Percentiles rank a stretch among this genome's conserved stretches.
Conservation (phyloP, 2,113 vertebrate genomes). For the Ageneiosus marmoratus region DNA sequence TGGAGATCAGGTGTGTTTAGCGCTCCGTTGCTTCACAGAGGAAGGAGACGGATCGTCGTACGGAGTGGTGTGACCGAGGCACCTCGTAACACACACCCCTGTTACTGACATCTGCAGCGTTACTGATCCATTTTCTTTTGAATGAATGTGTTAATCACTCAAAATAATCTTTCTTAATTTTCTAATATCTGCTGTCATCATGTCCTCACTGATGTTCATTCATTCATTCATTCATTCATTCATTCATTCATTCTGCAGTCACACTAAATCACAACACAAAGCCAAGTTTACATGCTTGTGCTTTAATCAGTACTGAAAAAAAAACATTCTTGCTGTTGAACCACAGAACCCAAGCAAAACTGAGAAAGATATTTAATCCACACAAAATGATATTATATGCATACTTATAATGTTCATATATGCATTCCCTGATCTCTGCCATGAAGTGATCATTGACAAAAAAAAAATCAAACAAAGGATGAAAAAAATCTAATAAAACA, state of each 20-base stretch:
- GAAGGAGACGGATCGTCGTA: slow-evolving; percentile 38
- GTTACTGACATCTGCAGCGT: background rate
- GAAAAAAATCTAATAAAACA: background rate
- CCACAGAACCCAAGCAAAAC: background rate
- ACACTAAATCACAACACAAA: slow-evolving; percentile 8
- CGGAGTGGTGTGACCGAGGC: slow-evolving; percentile 22
- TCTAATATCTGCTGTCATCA: background rate
- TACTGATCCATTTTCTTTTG: background rate
- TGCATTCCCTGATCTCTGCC: slow-evolving; percentile 27
- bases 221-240: background rate
- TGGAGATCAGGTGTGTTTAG: slow-evolving; percentile 46
- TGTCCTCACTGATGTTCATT: background rate
- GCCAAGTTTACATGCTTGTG: slow-evolving; percentile 28
- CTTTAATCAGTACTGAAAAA: slow-evolving; percentile 40
- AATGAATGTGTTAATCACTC: too few relatives aligned
- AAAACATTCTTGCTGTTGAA: slow-evolving; percentile 2
- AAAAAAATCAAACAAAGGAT: background rate
- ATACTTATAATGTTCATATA: background rate
- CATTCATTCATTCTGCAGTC: background rate
- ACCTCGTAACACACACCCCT: slow-evolving; percentile 6
- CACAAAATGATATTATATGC: background rate
- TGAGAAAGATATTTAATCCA: slow-evolving; percentile 20
- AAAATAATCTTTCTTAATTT: background rate
- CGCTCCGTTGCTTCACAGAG: slow-evolving; percentile 48
- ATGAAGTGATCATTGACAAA: background rate